These are phyloP conservation scores for Canis aureus DNA, from an alignment of 2,113 vertebrate species.

Conservation along the genomic window DNA sequence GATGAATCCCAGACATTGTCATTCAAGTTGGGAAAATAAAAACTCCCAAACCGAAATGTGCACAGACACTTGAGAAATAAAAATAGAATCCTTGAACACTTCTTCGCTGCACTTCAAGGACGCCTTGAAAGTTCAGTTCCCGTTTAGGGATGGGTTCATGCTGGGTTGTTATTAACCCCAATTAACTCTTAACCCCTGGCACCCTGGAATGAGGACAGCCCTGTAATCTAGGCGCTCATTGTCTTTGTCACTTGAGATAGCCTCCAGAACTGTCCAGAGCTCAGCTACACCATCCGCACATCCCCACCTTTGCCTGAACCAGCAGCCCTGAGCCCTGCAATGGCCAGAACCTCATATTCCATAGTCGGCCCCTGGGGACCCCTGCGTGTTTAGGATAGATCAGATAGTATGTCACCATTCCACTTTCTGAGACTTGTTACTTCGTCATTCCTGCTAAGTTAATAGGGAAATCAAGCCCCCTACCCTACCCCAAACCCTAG, in stretches of 20 bases:
- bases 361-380: accelerated
- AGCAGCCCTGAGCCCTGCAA: background rate
- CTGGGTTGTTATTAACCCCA: slow-evolving; percentile 64
- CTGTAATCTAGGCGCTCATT: accelerated
- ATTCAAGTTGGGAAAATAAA: slow-evolving; percentile 26
- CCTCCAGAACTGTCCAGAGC: background rate
- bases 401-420: background rate
- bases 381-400: background rate
- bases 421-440: background rate
- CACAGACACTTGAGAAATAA: slow-evolving; percentile 67
- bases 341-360: accelerated
- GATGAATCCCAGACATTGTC: background rate
- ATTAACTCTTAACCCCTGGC: slow-evolving; percentile 34
- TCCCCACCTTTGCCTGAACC: accelerated
- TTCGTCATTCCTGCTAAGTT: background rate
- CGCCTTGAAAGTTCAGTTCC: background rate
- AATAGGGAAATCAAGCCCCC: background rate
- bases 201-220: background rate
- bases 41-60: background rate
- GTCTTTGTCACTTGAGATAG: background rate
- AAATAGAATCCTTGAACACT: slow-evolving; percentile 70
- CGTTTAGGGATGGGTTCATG: background rate
- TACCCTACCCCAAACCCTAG: background rate
- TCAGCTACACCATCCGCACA: accelerated
- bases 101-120: slow-evolving; percentile 52